Evolutionary conservation across 2,888 invertebrate genomes (phyloP), one percentile per base, ranked within the genome.

Genomic region (Perdita meconis): DNA sequence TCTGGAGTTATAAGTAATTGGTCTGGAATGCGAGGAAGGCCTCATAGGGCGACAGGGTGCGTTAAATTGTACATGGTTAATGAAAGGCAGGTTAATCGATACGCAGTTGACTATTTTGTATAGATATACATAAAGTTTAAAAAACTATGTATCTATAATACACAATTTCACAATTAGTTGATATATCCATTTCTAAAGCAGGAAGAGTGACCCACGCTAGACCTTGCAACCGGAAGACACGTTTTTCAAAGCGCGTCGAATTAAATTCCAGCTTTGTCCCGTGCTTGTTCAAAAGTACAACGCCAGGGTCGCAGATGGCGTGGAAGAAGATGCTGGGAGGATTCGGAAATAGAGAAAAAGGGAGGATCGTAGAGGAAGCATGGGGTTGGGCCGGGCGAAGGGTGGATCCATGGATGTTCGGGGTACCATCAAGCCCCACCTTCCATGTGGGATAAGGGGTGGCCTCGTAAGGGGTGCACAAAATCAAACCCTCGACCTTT

Each of bases 401-500:
- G 88, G 87, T 88, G 87, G 86, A 82, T 87, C 86, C 77, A 78
- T 80, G 81, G 78, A 78, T 79, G 80, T 70, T 74, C 76, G 81
- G 16, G 82, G 74, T 86, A 82, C 81, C 80, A 66, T 80, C 65
- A 88, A 86, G 89, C 86, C 88, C 90, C 89, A 88, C 90, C 90
- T 82, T 87, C 78, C 73, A 69, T 70, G 75, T 68, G 67, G 73
- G 72, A 30, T 40, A 81, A 84, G 86, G 84, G 81, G 73, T 85
- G 84, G 85, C 78, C 74, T 79, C 74, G 72, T 75, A 75, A 90
- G 88, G 90, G 91, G 85, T 89, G 89, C 67, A 87, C 88, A 89
- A 89, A 89, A 87, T 86, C 86, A 80, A 77, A 79, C 71, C 59
- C 30, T n/a, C 70, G 61, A 84, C 67, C 85, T 91, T 89, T 80